phyloP scores from a whole-genome alignment of 1,140 invertebrate species.

The Macrosteles quadrilineatus region DNA sequence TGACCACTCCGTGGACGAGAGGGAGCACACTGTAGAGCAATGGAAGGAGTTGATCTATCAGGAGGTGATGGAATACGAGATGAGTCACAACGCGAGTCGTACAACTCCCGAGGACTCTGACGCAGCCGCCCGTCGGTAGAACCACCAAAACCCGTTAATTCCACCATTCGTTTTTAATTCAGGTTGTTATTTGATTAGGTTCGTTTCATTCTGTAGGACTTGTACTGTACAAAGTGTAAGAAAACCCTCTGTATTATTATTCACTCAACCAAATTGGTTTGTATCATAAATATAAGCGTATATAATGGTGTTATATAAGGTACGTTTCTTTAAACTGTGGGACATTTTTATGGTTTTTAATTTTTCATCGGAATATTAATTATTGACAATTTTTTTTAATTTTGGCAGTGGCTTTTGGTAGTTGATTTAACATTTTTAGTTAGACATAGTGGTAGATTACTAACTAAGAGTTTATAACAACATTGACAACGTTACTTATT shows the following conservation, averaged over 20 bases:
- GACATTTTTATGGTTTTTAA: neutral
- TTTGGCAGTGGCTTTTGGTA: neutral
- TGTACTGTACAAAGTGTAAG: constrained; percentile 30
- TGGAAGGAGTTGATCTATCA: constrained; percentile 99
- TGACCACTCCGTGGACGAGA: constrained; percentile 96
- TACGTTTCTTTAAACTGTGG: neutral
- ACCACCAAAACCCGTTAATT: neutral
- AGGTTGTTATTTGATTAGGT: neutral
- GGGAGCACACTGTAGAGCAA: constrained; percentile 97
- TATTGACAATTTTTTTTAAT: neutral
- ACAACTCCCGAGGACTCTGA: neutral
- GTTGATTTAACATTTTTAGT: too few relatives aligned
- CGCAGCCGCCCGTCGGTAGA: constrained; percentile 22
- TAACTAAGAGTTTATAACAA: too few relatives aligned
- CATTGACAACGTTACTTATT: too few relatives aligned
- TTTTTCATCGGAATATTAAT: neutral
- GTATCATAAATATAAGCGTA: constrained; percentile 3
- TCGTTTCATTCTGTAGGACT: neutral
- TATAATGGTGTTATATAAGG: neutral
- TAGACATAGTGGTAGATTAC: too few relatives aligned
- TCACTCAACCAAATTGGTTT: constrained; percentile 19
- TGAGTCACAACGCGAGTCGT: constrained; percentile 35
- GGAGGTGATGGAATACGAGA: constrained; percentile 73
- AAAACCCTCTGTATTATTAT: constrained; percentile 4
- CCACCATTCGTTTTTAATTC: neutral